Evolutionary conservation across 2,797 vertebrate genomes (phyloP), one percentile per base, ranked within the genome.

Genomic region (Sebastes cheni): DNA sequence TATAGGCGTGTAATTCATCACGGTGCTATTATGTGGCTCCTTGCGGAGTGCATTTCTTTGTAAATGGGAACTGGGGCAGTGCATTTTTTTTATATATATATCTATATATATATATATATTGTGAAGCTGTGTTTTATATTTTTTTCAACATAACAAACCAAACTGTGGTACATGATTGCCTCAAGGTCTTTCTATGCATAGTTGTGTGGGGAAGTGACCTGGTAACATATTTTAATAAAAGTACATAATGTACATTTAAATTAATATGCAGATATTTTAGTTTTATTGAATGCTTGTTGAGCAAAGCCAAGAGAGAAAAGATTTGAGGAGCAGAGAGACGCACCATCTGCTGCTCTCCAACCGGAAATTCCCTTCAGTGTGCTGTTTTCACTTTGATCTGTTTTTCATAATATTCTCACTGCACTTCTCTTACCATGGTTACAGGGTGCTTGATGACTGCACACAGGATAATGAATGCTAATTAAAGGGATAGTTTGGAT

Each of bases 181-280:
- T 90, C 80, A 16, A 86, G 32, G 72, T 91, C 81, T 82, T 86
- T 92, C 52, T 93, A 59, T 89, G 75, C 74, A 85, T 82, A 84
- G 84, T 86, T 91, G 84, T 93, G 77, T 79, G 81, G 80, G 80
- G 80, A 85, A 84, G 58, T 88, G 83, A 90, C 84, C 84, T 89
- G 89, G 65, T 80, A 84, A 93, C 81, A 80, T 88, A 85, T 91
- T 93, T 92, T 85, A 94, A 94, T 93, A 92, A 93, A 94, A 84
- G 92, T 92, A 91, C 90, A 88, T 67, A 52, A 77, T 90, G 90
- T 93, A 90, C 84, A 81, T 91, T 82, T 86, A 87, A 87, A 32
- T 91, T 88, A 88, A 87, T 39, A 61, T n/a, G 46, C 75, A 61
- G 66, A 64, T 6, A 66, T 76, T 72, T 82, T 79, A 77, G 81